Base-by-base conservation (phyloP, 2,888 invertebrate genomes). In the Tetheella fluctuosa region DNA sequence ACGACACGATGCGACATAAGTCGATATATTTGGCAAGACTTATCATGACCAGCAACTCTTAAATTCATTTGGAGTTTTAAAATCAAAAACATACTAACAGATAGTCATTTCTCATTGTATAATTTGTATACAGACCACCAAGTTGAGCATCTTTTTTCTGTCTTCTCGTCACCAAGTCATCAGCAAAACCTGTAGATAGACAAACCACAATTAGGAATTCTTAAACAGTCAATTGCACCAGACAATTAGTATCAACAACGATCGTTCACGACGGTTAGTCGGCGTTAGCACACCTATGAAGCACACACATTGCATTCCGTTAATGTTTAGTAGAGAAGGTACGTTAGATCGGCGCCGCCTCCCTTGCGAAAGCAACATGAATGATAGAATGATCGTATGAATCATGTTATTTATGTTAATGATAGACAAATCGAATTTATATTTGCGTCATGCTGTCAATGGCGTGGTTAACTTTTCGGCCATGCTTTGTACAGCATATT, bases 101-200 rank as follows among this genome's bases (percentile, higher is more conserved):
- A 39, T 6, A 39, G 0, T n/a, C 10, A 8, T 42, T 17, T 34
- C 2, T 34, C 3, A 34, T 34, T 4, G 3, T 13, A 34, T 2
- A 39, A 54, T 54, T 39, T 13, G 12, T 48, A 23, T 70, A 84
- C 89, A 83, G 64, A 93, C 93, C 93, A 80, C 93, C 93, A 69
- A 93, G 84, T 82, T 90, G 93, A 71, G 93, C 90, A 81, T 93
- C 91, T 79, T 93, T 93, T 77, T 93, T 93, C 72, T 92, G 93
- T 83, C 93, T 86, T 82, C 93, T 87, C 30, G 92, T 93, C 68
- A 93, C 93, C 77, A 92, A 80, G 80, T 93, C 93, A 76, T 93
- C 93, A 76, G 92, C 92, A 88, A 93, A 92, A 84, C 93, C 93
- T 93, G 88, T 73, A 25, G 64, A 80, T 64, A 74, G 69, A 74